These are phyloP conservation scores for Pheosia gnoma DNA, from an alignment of 2,888 invertebrate species.

Conservation along the genomic window DNA sequence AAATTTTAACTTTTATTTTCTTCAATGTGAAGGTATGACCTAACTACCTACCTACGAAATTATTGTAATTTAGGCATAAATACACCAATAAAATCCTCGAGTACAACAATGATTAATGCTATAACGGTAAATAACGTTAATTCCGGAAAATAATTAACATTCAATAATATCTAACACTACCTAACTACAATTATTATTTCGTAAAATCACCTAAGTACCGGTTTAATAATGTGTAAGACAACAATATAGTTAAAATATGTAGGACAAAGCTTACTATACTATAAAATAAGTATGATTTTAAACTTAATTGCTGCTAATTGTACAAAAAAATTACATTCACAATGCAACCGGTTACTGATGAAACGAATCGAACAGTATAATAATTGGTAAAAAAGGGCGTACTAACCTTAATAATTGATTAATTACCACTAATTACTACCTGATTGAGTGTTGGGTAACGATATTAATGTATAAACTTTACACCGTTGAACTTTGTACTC, in stretches of 20 bases:
- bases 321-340: background rate
- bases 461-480: background rate
- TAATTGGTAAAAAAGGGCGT: background rate
- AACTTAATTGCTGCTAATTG: background rate
- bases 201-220: background rate
- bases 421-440: background rate
- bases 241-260: conserved; percentile 1
- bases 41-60: background rate
- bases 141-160: background rate
- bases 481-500: conserved; percentile 1
- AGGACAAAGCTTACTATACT: conserved; percentile 1
- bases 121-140: background rate
- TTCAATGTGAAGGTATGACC: background rate
- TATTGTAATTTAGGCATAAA: background rate
- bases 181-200: background rate
- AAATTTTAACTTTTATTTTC: background rate
- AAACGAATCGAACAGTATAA: background rate
- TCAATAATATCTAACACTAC: background rate
- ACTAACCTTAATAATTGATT: background rate
- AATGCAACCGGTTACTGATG: background rate
- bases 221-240: background rate
- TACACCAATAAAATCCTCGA: background rate
- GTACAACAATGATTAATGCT: background rate
- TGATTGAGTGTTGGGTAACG: conserved; percentile 3
- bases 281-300: background rate